Conservation (phyloP, 1,140 invertebrate genomes). For the Copidosoma floridanum region DNA sequence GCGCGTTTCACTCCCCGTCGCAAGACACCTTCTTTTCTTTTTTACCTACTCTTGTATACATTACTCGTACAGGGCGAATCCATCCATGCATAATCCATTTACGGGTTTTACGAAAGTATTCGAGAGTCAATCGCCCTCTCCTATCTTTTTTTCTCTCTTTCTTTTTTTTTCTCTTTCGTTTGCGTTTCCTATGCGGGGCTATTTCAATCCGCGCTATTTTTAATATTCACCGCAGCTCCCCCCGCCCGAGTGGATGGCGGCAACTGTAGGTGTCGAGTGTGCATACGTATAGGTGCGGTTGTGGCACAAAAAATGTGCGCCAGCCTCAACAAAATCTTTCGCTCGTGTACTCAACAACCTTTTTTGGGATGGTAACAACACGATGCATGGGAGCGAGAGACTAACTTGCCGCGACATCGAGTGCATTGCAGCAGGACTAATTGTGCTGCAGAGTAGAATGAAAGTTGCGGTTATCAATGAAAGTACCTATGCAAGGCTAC, state of each 20-base stretch:
- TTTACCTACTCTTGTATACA: background rate
- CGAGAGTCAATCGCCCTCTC: constrained; percentile 2
- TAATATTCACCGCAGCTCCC: constrained; percentile 1
- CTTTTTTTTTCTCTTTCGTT: background rate
- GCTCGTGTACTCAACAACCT: background rate
- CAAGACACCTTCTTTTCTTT: background rate
- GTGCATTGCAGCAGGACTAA: too few relatives aligned
- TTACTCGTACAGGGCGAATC: background rate
- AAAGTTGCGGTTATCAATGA: too few relatives aligned
- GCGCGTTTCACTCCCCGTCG: background rate
- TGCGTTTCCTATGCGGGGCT: too few relatives aligned
- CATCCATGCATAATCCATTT: background rate
- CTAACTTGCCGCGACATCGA: too few relatives aligned
- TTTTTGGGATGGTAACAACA: background rate
- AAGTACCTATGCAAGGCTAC: too few relatives aligned
- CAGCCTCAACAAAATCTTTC: background rate
- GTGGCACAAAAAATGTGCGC: too few relatives aligned
- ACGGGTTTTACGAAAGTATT: too few relatives aligned
- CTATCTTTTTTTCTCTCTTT: too few relatives aligned
- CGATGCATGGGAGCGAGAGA: background rate
- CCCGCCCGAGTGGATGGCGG: too few relatives aligned
- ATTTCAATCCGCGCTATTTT: constrained; percentile 20
- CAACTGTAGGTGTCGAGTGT: too few relatives aligned
- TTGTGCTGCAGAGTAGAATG: too few relatives aligned
- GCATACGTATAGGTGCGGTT: too few relatives aligned